Evolutionary conservation across 1,140 invertebrate genomes (phyloP), one percentile per base, ranked within the genome.

Genomic region (Maniola jurtina): DNA sequence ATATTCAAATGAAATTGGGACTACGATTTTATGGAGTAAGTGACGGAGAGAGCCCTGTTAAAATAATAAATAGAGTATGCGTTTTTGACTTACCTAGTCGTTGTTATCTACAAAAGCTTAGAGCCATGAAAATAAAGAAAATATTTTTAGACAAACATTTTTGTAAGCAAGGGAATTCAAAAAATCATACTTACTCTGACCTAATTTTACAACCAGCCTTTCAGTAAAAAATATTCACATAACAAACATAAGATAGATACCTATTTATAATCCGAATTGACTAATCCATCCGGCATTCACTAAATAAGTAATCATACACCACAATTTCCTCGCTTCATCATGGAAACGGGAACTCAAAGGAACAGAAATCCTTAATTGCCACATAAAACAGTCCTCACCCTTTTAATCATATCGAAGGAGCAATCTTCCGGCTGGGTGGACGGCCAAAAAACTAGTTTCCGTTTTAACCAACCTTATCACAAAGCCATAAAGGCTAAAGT

Each of bases 331-430:
- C 57, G 34, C 36, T 60, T 56, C 42, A 67, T 56, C 61, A 54
- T 63, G 38, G 69, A 63, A 71, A 70, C 55, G 16, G 64, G 59
- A 73, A 68, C 58, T 76, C 70, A 75, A 82, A 84, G 72, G 70
- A 75, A 76, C 72, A 77, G 77, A 84, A 84, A 71, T 83, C 76
- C 72, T 80, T 90, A 88, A 90, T 90, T 88, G 81, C 78, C 74
- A 84, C 85, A 89, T 88, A 87, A 89, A 88, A 79, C 81, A 87
- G 81, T 90, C 86, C 72, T 86, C 84, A 87, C 88, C 86, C 86
- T 88, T 89, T 90, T 89, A 88, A 90, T 89, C 86, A 90, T 89
- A 89, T 86, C 85, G 80, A 87, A 87, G 86, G 85, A 83, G 78
- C 84, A 85, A 90, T 89, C 84, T 88, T 90, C 86, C 88, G 85